Base-by-base conservation (phyloP, 2,113 vertebrate genomes). In the Enhydra lutris region DNA sequence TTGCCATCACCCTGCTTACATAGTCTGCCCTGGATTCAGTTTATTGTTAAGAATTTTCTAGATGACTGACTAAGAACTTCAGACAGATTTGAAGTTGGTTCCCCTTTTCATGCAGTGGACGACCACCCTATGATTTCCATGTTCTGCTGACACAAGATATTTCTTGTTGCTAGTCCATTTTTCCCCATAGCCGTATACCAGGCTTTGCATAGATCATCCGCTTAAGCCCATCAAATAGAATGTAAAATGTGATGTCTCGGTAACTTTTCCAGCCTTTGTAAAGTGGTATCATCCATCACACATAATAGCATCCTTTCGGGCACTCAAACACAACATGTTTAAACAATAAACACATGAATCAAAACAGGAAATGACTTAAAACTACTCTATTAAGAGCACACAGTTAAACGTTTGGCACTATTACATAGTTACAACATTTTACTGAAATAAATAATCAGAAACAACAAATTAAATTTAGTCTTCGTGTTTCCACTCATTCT, bases 121-220 rank as follows among this genome's bases (percentile, higher is more conserved):
- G 47, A 24, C 42, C 45, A 59, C 1, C 26, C n/a, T 65, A 8
- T 26, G 34, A 89, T 85, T 91, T 93, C 80, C 69, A 73, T 45
- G 42, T 92, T 94, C 36, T 91, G 94, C 91, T 97, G 97, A 90
- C 55, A 89, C 34, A 76, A 81, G 24, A 14, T 57, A 74, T 92
- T 93, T 96, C 57, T 94, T 50, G 83, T 57, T 89, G 4, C 65
- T 78, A 21, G 42, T 61, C 7, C 95, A 14, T 81, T 82, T 57
- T 86, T 52, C 11, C 18, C 7, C 63, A 80, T 83, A 29, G 7
- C 65, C 42, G 2, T 82, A 59, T 52, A n/a, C 20, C 24, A 76
- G n/a, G 1, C 24, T 96, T 87, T 81, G 26, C 65, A 88, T 87
- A 98, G 20, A 97, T 96, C 96, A 97, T 96, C 96, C 94, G 29